A percentile compares a stretch with the other conserved stretches of the same genome.
These are phyloP conservation scores for Sinonovacula constricta DNA, from an alignment of 1,140 invertebrate genomes.

Conservation along the genomic window DNA sequence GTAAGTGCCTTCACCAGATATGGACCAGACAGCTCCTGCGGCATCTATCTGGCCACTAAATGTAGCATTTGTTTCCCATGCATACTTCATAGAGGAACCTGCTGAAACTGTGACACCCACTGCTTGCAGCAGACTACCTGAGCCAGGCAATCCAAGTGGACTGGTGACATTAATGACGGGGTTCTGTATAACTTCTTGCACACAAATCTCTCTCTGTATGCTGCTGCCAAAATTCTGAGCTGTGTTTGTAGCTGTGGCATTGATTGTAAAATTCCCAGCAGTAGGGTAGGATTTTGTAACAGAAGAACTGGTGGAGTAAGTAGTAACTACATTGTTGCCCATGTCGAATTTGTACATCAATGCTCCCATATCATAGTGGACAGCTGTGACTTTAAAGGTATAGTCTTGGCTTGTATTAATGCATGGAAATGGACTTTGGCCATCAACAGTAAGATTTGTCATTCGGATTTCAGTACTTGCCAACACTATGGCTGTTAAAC, in stretches of 20 bases:
- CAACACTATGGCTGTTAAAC: too few relatives aligned
- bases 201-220: constrained; percentile 3
- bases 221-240: background rate
- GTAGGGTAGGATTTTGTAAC: constrained; percentile 15
- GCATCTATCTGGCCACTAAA: background rate
- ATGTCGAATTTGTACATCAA: constrained; percentile 50
- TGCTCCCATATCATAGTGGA: constrained; percentile 23
- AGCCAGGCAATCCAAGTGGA: constrained; percentile 14
- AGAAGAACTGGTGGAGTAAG: background rate
- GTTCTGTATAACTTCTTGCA: constrained; percentile 24
- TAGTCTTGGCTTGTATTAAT: constrained; percentile 1
- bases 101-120: background rate
- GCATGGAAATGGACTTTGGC: constrained; percentile 11
- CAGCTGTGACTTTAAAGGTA: constrained; percentile 27
- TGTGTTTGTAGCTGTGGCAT: constrained; percentile 17
- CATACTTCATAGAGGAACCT: constrained; percentile 1
- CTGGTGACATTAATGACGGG: background rate
- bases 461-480: constrained; percentile 34
- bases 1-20: constrained; percentile 16
- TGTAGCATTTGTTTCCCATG: constrained; percentile 39
- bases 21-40: background rate
- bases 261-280: constrained; percentile 42
- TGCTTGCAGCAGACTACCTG: background rate
- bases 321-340: constrained; percentile 23
- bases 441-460: constrained; percentile 23